These are phyloP conservation scores for Discoglossus pictus DNA, from an alignment of 2,797 vertebrate genomes.

Conservation along the genomic window DNA sequence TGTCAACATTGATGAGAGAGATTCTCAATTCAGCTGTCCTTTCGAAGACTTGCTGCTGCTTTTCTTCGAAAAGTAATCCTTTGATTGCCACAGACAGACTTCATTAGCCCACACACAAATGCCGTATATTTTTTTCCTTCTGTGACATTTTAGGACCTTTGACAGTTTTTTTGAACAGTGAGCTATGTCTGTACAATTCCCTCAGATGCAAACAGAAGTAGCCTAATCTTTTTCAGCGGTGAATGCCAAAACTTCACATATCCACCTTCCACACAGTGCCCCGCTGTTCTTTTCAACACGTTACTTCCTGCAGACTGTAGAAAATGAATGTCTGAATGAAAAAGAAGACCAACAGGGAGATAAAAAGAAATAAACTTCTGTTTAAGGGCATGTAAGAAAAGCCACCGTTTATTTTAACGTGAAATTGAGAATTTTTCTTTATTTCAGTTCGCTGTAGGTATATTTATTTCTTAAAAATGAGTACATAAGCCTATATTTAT, in stretches of 20 bases:
- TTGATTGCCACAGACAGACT: slow-evolving; percentile 48
- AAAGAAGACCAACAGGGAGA: slow-evolving; percentile 26
- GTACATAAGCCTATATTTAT: no score
- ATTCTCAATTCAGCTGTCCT: slow-evolving; percentile 36
- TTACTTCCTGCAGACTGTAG: slow-evolving; percentile 28
- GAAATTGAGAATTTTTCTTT: no score
- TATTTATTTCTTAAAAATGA: no score
- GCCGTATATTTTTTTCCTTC: slow-evolving; percentile 21
- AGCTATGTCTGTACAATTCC: slow-evolving; percentile 28
- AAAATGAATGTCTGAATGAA: slow-evolving; percentile 36
- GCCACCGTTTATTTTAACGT: no score
- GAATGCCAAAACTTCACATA: slow-evolving; percentile 36
- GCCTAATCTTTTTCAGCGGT: slow-evolving; percentile 37
- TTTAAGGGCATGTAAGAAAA: neutral
- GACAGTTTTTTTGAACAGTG: slow-evolving; percentile 29
- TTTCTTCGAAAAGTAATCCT: slow-evolving; percentile 44
- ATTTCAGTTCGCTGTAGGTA: no score
- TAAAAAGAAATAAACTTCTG: neutral
- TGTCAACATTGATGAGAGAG: slow-evolving; percentile 47
- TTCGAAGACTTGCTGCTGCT: slow-evolving; percentile 26
- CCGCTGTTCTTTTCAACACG: slow-evolving; percentile 41
- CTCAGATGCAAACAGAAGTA: slow-evolving; percentile 34
- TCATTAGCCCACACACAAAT: slow-evolving; percentile 49
- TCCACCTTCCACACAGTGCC: slow-evolving; percentile 36
- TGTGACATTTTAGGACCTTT: slow-evolving; percentile 49